A percentile compares a stretch with the other conserved stretches of the same genome.
Conservation (phyloP, 1,140 invertebrate genomes). For the Platorchestia sp. region DNA sequence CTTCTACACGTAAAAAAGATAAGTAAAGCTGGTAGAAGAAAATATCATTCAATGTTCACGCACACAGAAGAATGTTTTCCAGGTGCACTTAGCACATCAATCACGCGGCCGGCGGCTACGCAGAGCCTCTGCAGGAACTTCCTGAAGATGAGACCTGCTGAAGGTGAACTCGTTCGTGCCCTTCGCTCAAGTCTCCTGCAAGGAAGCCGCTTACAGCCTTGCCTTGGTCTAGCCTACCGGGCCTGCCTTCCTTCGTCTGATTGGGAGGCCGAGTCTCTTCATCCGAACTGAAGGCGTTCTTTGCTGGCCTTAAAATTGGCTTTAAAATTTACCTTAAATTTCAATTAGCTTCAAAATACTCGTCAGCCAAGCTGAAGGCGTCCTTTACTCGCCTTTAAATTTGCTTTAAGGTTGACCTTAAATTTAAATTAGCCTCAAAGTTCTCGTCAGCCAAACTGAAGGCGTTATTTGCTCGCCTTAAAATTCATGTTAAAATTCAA, state of each 20-base stretch:
- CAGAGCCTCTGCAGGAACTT: constrained; percentile 11
- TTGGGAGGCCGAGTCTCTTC: background rate
- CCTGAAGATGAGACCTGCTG: constrained; percentile 33
- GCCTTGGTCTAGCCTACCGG: background rate
- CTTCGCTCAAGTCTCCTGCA: background rate
- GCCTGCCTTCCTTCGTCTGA: background rate
- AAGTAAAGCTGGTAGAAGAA: background rate
- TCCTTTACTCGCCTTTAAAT: background rate
- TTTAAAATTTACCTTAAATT: too few relatives aligned
- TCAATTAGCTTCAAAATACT: too few relatives aligned
- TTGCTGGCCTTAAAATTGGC: background rate
- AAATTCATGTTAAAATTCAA: too few relatives aligned
- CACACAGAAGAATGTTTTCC: background rate
- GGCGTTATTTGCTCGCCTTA: background rate
- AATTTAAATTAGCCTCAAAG: too few relatives aligned
- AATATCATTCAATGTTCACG: background rate
- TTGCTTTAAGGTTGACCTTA: too few relatives aligned
- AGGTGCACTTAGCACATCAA: background rate
- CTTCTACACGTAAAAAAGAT: too few relatives aligned
- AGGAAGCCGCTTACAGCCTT: background rate
- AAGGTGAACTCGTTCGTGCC: constrained; percentile 41
- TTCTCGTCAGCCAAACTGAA: background rate
- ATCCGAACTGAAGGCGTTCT: background rate
- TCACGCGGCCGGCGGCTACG: background rate
- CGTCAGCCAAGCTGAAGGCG: background rate